Conservation (phyloP, 2,888 invertebrate species). For the Antitype chi region DNA sequence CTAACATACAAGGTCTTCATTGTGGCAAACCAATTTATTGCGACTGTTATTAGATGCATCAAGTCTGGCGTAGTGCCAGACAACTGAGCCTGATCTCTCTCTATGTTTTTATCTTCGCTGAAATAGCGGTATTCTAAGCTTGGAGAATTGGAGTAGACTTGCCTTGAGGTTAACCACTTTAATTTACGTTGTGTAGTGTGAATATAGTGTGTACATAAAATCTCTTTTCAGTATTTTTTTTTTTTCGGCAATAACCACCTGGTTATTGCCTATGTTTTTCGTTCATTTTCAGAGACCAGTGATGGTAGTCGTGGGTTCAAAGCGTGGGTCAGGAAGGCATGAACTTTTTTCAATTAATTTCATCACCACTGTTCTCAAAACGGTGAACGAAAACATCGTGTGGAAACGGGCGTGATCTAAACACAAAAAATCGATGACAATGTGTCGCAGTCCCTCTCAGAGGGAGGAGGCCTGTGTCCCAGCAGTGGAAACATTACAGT, state of each 20-base stretch:
- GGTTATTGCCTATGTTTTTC: background rate
- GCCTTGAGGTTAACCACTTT: slow-evolving; percentile 1
- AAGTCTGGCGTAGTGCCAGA: slow-evolving; percentile 40
- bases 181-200: background rate
- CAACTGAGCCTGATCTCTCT: background rate
- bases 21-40: slow-evolving; percentile 25
- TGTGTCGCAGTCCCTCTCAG: too few relatives aligned
- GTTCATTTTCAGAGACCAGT: too few relatives aligned
- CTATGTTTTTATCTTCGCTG: slow-evolving; percentile 26
- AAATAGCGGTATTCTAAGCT: slow-evolving; percentile 12
- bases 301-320: background rate
- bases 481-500: too few relatives aligned
- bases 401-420: too few relatives aligned
- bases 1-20: background rate
- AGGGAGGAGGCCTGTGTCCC: too few relatives aligned
- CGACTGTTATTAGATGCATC: slow-evolving; percentile 42
- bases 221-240: too few relatives aligned
- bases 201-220: background rate
- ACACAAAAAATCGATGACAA: too few relatives aligned
- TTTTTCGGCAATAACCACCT: too few relatives aligned
- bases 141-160: background rate
- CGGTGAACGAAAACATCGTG: too few relatives aligned
- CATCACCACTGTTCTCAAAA: too few relatives aligned
- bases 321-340: too few relatives aligned
- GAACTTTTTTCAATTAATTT: too few relatives aligned